Base-by-base conservation (phyloP, 2,888 invertebrate genomes). In the Erebia ligea region DNA sequence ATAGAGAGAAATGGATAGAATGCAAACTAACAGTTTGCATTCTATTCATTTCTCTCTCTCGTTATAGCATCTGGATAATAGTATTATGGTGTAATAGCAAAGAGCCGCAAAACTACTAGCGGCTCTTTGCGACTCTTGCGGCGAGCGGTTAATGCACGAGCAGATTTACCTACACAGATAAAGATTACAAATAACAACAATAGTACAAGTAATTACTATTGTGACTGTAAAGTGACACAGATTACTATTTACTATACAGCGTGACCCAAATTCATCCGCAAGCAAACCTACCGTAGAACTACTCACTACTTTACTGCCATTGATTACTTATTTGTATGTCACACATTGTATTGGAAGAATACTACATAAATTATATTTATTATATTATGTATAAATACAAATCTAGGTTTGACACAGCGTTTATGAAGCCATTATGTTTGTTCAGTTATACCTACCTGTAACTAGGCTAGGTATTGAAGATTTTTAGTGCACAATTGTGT, bases 181-280 rank as follows among this genome's bases (percentile, higher is more conserved):
- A 34, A 25, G 57, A 25, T 61, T 45, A 45, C 17, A 10, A 62
- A 48, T 68, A 56, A 57, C 19, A 48, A 68, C 72, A 72, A 69
- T 66, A 69, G 62, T 57, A 45, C 25, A 40, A 56, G 67, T 72
- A 72, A 72, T 72, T 63, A 69, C 71, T 56, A 67, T 72, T 65
- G 72, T 45, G 67, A 62, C 66, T 62, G 17, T 56, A 50, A 67
- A 54, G 63, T 68, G 73, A 69, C 73, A 64, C 68, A 67, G 67
- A 65, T 69, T 67, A 63, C 40, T 42, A 52, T 48, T 13, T 19
- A 21, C 45, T 61, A 62, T 48, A 25, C 15, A 56, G 64, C 70
- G 56, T 71, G 74, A 71, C 74, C 74, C 57, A 62, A 72, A 74
- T 74, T 62, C 68, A 63, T 67, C 68, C 40, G 69, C 58, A 64